Evolutionary conservation across 2,888 invertebrate species (phyloP), one percentile per base, ranked within the genome.

Genomic region (Lucinisca nassula): DNA sequence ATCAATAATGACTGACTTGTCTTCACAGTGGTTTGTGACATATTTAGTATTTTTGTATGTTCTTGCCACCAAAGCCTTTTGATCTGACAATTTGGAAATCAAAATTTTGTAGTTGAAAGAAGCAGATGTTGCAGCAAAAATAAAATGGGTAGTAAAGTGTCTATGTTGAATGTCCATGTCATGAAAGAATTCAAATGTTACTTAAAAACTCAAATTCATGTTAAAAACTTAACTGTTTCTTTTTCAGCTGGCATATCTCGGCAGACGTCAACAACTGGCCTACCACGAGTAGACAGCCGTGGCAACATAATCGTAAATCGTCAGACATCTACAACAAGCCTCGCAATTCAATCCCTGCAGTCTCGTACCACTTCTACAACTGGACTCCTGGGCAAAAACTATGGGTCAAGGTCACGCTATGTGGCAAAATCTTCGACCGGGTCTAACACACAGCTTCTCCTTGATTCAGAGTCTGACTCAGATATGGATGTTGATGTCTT

Each of bases 241-340:
- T 40, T 40, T 75, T 72, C 55, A 58, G 30, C 55, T 78, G 84
- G 84, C 21, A 67, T 87, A n/a, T 87, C 84, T 14, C 51, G 87
- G 21, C 87, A 87, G 45, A 87, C 87, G 10, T 87, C 87, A 38
- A 87, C 87, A 45, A 79, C 87, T 4, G 84, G 87, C 10, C 75
- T 87, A 45, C 37, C 76, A 6, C 30, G 35, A 3, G 21, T 35
- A 1, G 67, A 67, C 35, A 67, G 67, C 67, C 67, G 35, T 67
- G 67, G 67, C 1, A 67, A 67, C 35, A 10, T 67, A 1, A 35
- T 67, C 6, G 67, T 67, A 17, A 67, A 67, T 21, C 67, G 67
- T 12, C 67, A 67, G 21, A 67, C 67, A 32, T 67, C 67, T 17
- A 67, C 67, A 21, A 67, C 30, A 21, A 67, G n/a, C 17, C 67